Base-by-base conservation (phyloP, 2,888 invertebrate species). In the Argynnis bischoffii region DNA sequence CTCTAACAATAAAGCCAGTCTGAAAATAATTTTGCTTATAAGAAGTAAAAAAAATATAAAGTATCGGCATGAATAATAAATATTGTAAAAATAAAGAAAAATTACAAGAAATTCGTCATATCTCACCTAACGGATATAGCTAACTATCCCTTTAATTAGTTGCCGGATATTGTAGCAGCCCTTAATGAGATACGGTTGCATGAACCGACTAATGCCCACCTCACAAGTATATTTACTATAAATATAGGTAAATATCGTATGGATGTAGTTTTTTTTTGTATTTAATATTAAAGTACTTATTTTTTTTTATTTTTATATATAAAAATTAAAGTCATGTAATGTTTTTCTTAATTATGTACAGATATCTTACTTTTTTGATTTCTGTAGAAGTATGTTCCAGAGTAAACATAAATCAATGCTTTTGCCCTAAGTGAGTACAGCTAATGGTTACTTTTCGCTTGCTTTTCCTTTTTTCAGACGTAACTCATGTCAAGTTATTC, bases 121-220 rank as follows among this genome's bases (percentile, higher is more conserved):
- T 81, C 80, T 79, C 79, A 69, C 69, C 76, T 77, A 75, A 77
- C 83, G 85, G 83, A 86, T 82, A 80, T 79, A 79, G 75, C 78
- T 75, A 74, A 64, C 60, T 64, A 72, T 80, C 77, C 83, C 82
- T 87, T 84, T 87, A 89, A 91, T 90, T 89, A 87, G 80, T 72
- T 70, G 74, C 88, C 85, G 91, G 90, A 90, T 86, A 88, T 87
- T 82, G 81, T 73, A 74, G 74, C 70, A 67, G 76, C 74, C 77
- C 78, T 82, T 92, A 90, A 91, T 85, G 87, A 90, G 86, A 79
- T 75, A 81, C 85, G 87, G 84, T 76, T 81, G 79, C 81, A 70
- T 84, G 79, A 70, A 71, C 75, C 74, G 64, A 70, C 72, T 81
- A 77, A 81, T 78, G 77, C 72, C 74, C 75, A 74, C 69, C 55